Percentiles rank a stretch among this genome's conserved stretches.
Conservation (phyloP, 1,140 invertebrate species). For the Ruditapes philippinarum region DNA sequence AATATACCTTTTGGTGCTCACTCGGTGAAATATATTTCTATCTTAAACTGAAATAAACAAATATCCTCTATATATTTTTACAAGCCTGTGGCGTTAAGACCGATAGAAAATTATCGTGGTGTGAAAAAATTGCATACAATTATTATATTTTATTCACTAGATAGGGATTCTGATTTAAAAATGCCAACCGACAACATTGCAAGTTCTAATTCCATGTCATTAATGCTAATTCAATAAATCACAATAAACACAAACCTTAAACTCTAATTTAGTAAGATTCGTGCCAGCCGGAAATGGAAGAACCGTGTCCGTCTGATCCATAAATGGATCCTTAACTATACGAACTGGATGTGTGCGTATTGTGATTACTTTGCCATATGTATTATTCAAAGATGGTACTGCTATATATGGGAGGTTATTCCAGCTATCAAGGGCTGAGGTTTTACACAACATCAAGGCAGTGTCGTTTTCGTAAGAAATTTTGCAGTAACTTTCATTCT, state of each 20-base stretch:
- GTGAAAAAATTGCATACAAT: too few species aligned
- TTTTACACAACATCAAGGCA: background rate
- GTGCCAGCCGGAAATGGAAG: background rate
- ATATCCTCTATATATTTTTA: too few species aligned
- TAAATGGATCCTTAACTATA: background rate
- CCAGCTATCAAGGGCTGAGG: background rate
- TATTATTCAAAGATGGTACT: background rate
- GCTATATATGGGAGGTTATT: background rate
- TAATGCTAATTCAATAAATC: background rate
- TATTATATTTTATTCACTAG: too few species aligned
- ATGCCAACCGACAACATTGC: too few species aligned
- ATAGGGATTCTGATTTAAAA: too few species aligned
- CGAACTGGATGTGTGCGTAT: background rate
- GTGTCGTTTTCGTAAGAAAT: background rate
- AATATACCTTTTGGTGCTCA: too few species aligned
- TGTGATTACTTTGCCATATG: background rate
- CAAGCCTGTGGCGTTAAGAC: too few species aligned
- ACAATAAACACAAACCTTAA: conserved; percentile 1
- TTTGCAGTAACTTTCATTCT: background rate
- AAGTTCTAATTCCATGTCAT: background rate
- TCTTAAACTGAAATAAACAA: too few species aligned
- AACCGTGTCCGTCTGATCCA: background rate
- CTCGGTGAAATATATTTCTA: too few species aligned
- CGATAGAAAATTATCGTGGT: too few species aligned
- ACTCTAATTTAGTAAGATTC: background rate